Conservation (phyloP, 2,888 invertebrate species). For the Andrena camellia region DNA sequence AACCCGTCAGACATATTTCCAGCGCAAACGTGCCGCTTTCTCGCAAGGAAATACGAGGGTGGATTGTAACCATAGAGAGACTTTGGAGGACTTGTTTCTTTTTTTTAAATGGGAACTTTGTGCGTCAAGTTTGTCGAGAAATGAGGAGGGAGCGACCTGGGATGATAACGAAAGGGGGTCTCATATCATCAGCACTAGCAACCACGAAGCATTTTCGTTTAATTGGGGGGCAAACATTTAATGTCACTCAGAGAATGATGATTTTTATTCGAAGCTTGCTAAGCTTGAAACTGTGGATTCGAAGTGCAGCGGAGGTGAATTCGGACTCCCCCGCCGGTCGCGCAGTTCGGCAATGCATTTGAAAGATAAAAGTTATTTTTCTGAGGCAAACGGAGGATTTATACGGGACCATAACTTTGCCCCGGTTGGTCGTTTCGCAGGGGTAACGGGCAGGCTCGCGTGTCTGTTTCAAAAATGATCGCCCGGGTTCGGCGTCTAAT, state of each 20-base stretch:
- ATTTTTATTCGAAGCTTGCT: too few species aligned
- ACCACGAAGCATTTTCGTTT: too few species aligned
- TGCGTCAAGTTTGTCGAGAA: too few species aligned
- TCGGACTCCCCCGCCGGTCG: neutral
- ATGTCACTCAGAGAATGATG: too few species aligned
- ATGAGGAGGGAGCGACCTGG: too few species aligned
- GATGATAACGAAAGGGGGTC: too few species aligned
- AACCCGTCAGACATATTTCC: slow-evolving; percentile 5
- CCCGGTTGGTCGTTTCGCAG: neutral
- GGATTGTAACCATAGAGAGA: too few species aligned
- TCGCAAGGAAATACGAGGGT: neutral
- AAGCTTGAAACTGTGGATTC: neutral
- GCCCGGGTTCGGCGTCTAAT: slow-evolving; percentile 15
- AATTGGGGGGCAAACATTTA: too few species aligned
- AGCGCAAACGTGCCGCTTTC: neutral
- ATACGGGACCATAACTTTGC: slow-evolving; percentile 12
- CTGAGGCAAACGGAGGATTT: slow-evolving; percentile 10
- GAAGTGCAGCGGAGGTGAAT: neutral
- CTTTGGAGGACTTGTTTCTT: too few species aligned
- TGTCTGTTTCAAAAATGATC: neutral
- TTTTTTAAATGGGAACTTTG: too few species aligned
- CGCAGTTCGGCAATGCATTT: neutral
- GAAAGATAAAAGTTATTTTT: slow-evolving; percentile 4
- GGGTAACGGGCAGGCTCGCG: too few species aligned
- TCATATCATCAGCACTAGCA: too few species aligned